These are phyloP conservation scores for Epicampocera succincta DNA, from an alignment of 2,888 invertebrate species.

Conservation along the genomic window DNA sequence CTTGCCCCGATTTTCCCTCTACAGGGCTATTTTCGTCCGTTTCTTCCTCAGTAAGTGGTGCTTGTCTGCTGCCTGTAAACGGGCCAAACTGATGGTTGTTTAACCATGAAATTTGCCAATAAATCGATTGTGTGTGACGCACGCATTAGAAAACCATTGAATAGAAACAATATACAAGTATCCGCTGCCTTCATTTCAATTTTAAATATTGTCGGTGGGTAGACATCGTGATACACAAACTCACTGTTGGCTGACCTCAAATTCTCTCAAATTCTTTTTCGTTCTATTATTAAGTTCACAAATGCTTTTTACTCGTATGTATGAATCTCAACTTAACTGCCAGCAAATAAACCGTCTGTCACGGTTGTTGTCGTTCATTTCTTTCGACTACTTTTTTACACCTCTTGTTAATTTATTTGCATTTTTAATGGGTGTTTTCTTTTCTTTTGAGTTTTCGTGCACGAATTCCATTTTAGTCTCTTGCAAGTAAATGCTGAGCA, in stretches of 20 bases:
- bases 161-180: not conserved
- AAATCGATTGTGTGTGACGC: conserved; percentile 62
- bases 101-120: conserved; percentile 63
- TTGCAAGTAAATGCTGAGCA: conserved; percentile 1
- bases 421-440: not conserved
- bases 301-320: conserved; percentile 30
- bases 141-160: conserved; percentile 14
- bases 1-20: not conserved
- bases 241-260: not conserved
- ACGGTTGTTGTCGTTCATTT: conserved; percentile 32
- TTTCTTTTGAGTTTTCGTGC: not conserved
- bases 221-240: not conserved
- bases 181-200: conserved; percentile 10
- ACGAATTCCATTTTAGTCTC: conserved; percentile 12
- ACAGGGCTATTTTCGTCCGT: too few relatives aligned
- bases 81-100: conserved; percentile 29
- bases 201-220: not conserved
- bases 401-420: not conserved
- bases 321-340: conserved; percentile 61
- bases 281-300: conserved; percentile 12
- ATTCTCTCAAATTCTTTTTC: not conserved
- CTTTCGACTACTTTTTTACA: not conserved
- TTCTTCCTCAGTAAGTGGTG: not conserved
- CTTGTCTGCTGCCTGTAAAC: conserved; percentile 5
- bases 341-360: conserved; percentile 57